Evolutionary conservation across 2,113 vertebrate species (phyloP).

Genomic region (Dasyornis broadbenti): DNA sequence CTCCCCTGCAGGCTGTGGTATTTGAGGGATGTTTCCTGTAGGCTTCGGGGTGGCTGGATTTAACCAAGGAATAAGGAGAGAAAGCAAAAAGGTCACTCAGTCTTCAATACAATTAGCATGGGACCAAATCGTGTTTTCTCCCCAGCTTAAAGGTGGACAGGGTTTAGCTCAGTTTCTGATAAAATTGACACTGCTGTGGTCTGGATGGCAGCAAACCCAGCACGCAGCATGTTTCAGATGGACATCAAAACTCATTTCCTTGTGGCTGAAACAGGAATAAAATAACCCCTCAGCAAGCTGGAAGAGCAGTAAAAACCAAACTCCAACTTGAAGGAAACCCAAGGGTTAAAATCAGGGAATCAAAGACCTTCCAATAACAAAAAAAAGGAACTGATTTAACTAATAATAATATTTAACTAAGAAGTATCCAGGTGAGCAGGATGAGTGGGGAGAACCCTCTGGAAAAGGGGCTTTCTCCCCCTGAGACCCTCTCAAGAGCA

Average conservation of each 20-base stretch:
- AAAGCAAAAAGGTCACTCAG: neutral
- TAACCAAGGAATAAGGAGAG: neutral
- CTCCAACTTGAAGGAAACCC: neutral
- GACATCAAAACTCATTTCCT: neutral
- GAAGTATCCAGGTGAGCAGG: neutral
- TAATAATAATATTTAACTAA: neutral
- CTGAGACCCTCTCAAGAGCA: fast-evolving
- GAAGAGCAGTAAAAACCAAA: neutral
- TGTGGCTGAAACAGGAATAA: neutral
- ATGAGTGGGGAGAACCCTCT: neutral
- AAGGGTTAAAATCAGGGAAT: neutral
- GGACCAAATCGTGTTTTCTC: neutral
- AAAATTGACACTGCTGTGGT: neutral
- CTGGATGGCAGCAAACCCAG: neutral
- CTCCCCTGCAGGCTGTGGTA: neutral
- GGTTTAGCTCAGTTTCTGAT: neutral
- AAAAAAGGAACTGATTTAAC: neutral
- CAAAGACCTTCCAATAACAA: neutral
- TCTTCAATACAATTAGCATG: neutral
- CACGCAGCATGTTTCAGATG: neutral
- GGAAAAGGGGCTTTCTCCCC: neutral
- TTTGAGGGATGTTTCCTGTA: neutral
- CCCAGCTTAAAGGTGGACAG: neutral
- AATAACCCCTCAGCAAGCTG: neutral
- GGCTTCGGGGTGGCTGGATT: neutral